Conservation (phyloP, 2,797 vertebrate species). For the Setipinna tenuifilis region DNA sequence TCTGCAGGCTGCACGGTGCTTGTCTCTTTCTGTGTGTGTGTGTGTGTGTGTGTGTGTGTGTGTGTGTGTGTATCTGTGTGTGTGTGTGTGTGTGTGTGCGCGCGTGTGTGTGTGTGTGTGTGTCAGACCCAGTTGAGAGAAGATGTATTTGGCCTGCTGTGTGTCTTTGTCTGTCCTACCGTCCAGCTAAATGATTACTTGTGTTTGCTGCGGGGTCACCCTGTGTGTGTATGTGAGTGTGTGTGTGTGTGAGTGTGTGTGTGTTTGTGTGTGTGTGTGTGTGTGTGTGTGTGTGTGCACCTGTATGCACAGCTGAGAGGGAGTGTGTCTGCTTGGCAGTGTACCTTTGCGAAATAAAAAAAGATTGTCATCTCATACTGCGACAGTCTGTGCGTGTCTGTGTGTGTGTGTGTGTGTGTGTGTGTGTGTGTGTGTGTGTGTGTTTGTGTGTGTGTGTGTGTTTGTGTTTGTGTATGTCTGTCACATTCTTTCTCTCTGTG, state of each 20-base stretch:
- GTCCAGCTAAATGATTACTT: conserved; percentile 2
- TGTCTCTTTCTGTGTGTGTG: neutral
- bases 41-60: conserved; percentile 9
- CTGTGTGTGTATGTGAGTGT: conserved; percentile 6
- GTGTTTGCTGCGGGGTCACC: neutral
- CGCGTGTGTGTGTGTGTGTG: neutral
- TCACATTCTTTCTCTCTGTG: no score
- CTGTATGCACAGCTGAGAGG: neutral
- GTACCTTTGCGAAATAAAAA: no score
- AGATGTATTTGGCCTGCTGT: conserved; percentile 3
- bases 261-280: neutral
- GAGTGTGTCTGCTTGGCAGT: neutral
- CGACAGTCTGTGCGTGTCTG: neutral
- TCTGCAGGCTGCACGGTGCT: neutral
- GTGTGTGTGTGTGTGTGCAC: neutral
- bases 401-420: neutral
- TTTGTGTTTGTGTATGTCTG: no score
- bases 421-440: neutral
- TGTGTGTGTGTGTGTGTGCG: neutral
- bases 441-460: neutral
- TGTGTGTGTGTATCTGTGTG: neutral
- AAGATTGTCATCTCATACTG: no score
- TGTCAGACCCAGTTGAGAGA: neutral
- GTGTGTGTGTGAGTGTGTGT: conserved; percentile 5
- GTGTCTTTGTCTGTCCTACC: neutral